A percentile compares a stretch with the other conserved stretches of the same genome.
Conservation (phyloP, 1,140 invertebrate genomes). For the Nasonia giraulti region DNA sequence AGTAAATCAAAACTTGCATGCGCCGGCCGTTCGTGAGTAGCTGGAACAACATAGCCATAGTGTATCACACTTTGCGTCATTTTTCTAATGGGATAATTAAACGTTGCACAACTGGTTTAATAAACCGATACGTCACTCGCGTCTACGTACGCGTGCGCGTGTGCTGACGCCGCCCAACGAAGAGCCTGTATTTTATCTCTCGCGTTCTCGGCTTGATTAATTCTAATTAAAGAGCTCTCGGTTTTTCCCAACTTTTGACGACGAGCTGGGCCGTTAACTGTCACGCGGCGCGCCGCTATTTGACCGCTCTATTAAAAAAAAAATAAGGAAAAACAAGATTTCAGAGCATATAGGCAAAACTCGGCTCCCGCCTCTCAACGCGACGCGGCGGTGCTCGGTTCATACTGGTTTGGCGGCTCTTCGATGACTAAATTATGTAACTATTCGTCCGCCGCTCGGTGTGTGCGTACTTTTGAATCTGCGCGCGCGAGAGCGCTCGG, state of each 20-base stretch:
- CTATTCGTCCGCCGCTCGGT: not conserved
- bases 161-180: too few species aligned
- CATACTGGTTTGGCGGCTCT: slow-evolving; percentile 25
- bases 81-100: slow-evolving; percentile 34
- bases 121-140: slow-evolving; percentile 17
- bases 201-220: too few species aligned
- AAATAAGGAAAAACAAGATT: not conserved
- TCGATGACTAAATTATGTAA: slow-evolving; percentile 31
- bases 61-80: slow-evolving; percentile 40
- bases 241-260: not conserved
- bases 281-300: not conserved
- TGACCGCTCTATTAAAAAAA: not conserved
- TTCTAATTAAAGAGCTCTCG: not conserved
- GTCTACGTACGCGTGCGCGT: too few species aligned
- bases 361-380: not conserved
- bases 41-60: not conserved
- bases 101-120: slow-evolving; percentile 44
- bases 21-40: not conserved
- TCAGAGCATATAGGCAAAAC: not conserved
- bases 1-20: slow-evolving; percentile 30
- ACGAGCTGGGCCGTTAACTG: not conserved
- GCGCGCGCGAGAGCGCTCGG: not conserved
- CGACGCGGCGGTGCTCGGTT: not conserved
- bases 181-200: not conserved
- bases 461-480: slow-evolving; percentile 1